Base-by-base conservation (phyloP, 2,113 vertebrate genomes). In the Bolborhynchus lineola region DNA sequence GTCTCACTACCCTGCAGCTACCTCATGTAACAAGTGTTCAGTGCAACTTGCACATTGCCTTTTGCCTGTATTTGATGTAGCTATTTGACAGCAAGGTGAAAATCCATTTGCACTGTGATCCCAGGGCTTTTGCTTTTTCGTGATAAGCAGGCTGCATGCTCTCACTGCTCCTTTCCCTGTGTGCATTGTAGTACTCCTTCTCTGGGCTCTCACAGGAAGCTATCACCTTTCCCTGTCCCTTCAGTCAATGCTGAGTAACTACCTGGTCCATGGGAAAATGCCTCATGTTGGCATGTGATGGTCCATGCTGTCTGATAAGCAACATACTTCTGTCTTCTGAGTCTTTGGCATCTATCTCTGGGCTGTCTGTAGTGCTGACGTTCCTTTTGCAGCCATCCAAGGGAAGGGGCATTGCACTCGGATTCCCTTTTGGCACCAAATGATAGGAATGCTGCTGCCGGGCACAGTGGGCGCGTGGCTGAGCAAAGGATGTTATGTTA, bases 401-500 rank as follows among this genome's bases (percentile, higher is more conserved):
- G 18, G 57, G 50, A 75, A 84, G 60, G 44, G 39, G 26, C 21
- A 3, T 68, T n/a, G n/a, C n/a, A 21, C n/a, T 71, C 1, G 1
- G 9, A 50, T 88, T 90, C 49, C 15, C 28, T 44, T 86, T 90
- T 59, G 82, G 49, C 10, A 2, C 67, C 68, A 35, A 41, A 26
- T 79, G 53, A 44, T 26, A 9, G 6, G 25, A 49, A 24, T 35
- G 49, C n/a, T 70, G 37, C 82, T 86, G 31, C 68, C 92, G 60
- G 63, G 37, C 49, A 69, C 10, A 33, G 67, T 1, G 2, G 7
- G 16, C 0, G 0, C 11, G 28, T 84, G 72, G 74, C 68, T 74
- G 55, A 71, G 37, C 35, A 64, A 31, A 55, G 17, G 9, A 4
- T 87, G 31, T 68, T 24, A 25, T 17, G 10, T 69, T 76, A 23